Percentiles rank a stretch among this genome's conserved stretches.
phyloP scores from a whole-genome alignment of 2,888 invertebrate genomes.

The Dicyrtoma fusca region DNA sequence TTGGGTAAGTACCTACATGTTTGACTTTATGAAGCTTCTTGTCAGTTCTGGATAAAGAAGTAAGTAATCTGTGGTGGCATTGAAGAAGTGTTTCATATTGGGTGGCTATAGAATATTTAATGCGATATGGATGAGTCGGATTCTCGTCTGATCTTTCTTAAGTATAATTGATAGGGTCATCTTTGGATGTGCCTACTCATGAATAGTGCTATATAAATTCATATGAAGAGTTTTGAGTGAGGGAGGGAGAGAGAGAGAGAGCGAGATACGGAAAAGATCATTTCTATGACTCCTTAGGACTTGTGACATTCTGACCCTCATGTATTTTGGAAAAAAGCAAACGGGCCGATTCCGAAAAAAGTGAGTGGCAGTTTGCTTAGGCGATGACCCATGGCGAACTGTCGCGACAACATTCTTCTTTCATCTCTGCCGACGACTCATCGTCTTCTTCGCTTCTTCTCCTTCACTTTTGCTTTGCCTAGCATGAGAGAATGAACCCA shows the following conservation, averaged over 20 bases:
- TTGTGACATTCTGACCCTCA: slow-evolving; percentile 34
- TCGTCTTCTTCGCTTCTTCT: slow-evolving; percentile 32
- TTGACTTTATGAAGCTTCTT: slow-evolving; percentile 15
- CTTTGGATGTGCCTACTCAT: neutral
- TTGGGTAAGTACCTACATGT: slow-evolving; percentile 5
- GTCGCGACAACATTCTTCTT: slow-evolving; percentile 57
- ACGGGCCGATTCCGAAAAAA: slow-evolving; percentile 39
- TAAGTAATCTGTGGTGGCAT: slow-evolving; percentile 6
- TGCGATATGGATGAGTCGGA: slow-evolving; percentile 31
- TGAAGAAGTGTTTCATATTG: slow-evolving; percentile 31
- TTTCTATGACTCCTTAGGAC: neutral
- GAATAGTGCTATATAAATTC: neutral
- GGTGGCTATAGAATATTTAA: slow-evolving; percentile 27
- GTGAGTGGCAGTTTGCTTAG: slow-evolving; percentile 56
- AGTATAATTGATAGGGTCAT: slow-evolving; percentile 18
- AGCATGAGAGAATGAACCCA: too few species aligned
- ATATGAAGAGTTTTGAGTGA: neutral
- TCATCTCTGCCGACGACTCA: slow-evolving; percentile 54
- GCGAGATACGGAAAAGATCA: neutral
- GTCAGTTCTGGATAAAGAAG: slow-evolving; percentile 14
- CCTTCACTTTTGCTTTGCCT: neutral
- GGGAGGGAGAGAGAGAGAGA: slow-evolving; percentile 1
- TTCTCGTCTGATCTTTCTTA: slow-evolving; percentile 27
- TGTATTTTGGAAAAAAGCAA: slow-evolving; percentile 38
- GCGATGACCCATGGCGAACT: slow-evolving; percentile 57